A percentile compares a stretch with the other conserved stretches of the same genome.
Conservation (phyloP, 2,113 vertebrate species). For the Nansenia antarctica region DNA sequence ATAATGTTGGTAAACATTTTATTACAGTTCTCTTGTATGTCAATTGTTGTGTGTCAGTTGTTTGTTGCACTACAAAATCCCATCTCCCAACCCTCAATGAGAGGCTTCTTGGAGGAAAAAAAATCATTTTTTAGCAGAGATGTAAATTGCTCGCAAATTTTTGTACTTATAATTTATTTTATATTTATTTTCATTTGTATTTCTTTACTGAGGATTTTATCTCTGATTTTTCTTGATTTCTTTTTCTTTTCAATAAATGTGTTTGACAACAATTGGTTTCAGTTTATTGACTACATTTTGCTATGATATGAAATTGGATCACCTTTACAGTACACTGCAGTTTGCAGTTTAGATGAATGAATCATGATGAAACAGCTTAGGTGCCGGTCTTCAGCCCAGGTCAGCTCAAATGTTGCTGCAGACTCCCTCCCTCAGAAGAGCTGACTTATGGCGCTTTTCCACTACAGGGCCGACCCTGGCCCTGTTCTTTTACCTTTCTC, state of each 20-base stretch:
- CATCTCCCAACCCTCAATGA: conserved; percentile 28
- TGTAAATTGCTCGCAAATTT: conserved; percentile 58
- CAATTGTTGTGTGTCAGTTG: conserved; percentile 19
- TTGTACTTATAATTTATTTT: conserved; percentile 72
- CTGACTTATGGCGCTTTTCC: no score
- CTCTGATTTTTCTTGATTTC: conserved; percentile 57
- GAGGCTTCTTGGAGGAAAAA: conserved; percentile 10
- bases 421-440: no score
- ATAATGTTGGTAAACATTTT: conserved; percentile 33
- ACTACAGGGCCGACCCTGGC: no score
- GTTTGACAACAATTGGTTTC: no score
- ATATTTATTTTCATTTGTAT: conserved; percentile 62
- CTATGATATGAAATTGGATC: no score
- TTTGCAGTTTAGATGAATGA: no score
- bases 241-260: conserved; percentile 68
- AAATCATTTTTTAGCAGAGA: conserved; percentile 37
- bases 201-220: conserved; percentile 50
- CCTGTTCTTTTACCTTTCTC: no score
- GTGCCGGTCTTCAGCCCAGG: no score
- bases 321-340: no score
- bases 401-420: no score
- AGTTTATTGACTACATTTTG: no score
- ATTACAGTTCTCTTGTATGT: conserved; percentile 31
- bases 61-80: conserved; percentile 36
- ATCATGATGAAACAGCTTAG: no score